Base-by-base conservation (phyloP, 2,888 invertebrate genomes). In the Eupithecia abbreviata region DNA sequence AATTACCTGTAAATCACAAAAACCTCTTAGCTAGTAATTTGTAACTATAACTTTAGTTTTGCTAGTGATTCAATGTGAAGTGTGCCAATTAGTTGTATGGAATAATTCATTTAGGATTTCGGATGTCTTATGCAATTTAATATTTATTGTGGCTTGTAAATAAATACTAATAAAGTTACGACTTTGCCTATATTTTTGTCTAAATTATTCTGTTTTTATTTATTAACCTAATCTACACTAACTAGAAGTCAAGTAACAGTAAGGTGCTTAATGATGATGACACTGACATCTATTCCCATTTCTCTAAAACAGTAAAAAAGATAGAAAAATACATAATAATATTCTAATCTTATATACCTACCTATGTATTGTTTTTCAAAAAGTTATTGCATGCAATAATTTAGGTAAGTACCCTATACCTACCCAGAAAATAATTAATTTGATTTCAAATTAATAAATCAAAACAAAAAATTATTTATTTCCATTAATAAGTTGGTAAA, bases 11-110 rank as follows among this genome's bases (percentile, higher is more conserved):
- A 58, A 30, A 58, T 58, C 58, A 58, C 68, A 68, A 85, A 86
- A 90, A 90, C 90, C 88, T 91, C 90, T 87, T 93, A 92, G 90
- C 89, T 90, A 81, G 83, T 90, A 89, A 89, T 90, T 89, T 88
- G 85, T 86, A 88, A 88, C 89, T 91, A 90, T 91, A 83, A 76
- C 86, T 90, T 69, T 93, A 93, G 92, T 92, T 92, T 92, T 93
- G 94, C 93, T 95, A 94, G 94, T 92, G 90, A 93, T 87, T 93
- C 91, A 90, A 92, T 94, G 94, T 95, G 94, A 95, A 89, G 94
- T 94, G 94, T 95, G 94, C 94, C 94, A 95, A 94, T 93, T 95
- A 95, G 92, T 89, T 91, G 85, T 87, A 88, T 84, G 86, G 88
- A 88, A 84, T 85, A 83, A 73, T 83, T 85, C 84, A 76, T 82